A percentile compares a stretch with the other conserved stretches of the same genome.
phyloP scores from a whole-genome alignment of 2,113 vertebrate species.

The Pomatostomus ruficeps region DNA sequence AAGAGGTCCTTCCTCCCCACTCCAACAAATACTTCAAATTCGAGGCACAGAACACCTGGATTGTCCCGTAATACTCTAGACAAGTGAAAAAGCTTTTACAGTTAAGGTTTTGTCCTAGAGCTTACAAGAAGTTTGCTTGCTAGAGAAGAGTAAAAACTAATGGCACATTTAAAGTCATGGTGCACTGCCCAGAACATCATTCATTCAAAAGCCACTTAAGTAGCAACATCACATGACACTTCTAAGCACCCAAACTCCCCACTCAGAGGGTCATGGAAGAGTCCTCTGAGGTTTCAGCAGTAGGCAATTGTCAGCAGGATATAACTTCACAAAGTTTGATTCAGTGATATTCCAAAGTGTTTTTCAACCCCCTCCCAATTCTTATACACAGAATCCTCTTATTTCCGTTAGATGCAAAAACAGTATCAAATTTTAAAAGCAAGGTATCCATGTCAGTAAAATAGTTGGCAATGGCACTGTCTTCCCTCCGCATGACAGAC shows the following conservation, averaged over 20 bases:
- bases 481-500: background rate
- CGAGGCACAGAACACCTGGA: background rate
- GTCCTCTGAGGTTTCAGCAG: background rate
- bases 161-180: background rate
- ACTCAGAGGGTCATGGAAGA: background rate
- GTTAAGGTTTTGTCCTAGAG: background rate
- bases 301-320: background rate
- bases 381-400: background rate
- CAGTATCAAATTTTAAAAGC: background rate
- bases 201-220: background rate
- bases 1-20: background rate
- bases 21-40: background rate
- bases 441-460: background rate
- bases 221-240: background rate
- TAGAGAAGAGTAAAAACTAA: background rate
- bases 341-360: background rate
- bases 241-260: background rate
- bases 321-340: background rate
- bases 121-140: background rate
- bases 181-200: background rate
- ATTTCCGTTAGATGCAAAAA: background rate
- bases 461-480: background rate
- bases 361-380: background rate
- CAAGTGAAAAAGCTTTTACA: background rate
- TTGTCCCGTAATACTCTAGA: background rate